phyloP scores from a whole-genome alignment of 2,797 vertebrate genomes.

The Pempheris klunzingeri region DNA sequence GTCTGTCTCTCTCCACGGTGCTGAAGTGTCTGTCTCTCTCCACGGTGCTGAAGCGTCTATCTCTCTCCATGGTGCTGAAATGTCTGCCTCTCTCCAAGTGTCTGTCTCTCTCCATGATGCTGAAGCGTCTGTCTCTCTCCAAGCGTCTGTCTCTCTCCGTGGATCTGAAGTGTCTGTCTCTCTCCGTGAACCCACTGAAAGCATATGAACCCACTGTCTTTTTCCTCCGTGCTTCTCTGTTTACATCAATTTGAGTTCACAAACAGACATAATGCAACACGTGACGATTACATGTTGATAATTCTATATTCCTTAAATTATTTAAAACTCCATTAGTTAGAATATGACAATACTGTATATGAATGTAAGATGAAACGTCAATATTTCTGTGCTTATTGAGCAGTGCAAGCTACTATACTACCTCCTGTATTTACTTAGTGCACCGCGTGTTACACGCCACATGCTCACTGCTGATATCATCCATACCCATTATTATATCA shows the following conservation, averaged over 20 bases:
- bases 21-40: too few relatives aligned
- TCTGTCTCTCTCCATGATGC: neutral
- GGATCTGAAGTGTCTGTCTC: neutral
- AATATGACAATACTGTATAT: neutral
- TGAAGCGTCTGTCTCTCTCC: slow-evolving; percentile 5
- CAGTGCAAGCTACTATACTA: neutral
- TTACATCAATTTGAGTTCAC: neutral
- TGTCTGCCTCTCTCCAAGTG: too few relatives aligned
- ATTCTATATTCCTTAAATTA: too few relatives aligned
- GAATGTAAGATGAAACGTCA: neutral
- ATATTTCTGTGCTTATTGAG: neutral
- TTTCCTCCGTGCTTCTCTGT: neutral
- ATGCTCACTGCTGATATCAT: neutral
- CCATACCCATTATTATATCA: neutral
- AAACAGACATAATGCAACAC: neutral
- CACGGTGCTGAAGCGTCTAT: too few relatives aligned
- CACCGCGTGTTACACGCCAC: neutral
- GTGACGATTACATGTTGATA: neutral
- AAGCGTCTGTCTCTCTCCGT: neutral
- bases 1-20: too few relatives aligned
- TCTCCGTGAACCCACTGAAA: too few relatives aligned
- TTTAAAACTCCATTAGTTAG: neutral
- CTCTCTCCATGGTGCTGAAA: too few relatives aligned
- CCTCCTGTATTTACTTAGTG: neutral
- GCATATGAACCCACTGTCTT: neutral